A percentile compares a stretch with the other conserved stretches of the same genome.
Evolutionary conservation across 1,140 invertebrate genomes (phyloP).

Genomic region (Pachypsylla venusta): DNA sequence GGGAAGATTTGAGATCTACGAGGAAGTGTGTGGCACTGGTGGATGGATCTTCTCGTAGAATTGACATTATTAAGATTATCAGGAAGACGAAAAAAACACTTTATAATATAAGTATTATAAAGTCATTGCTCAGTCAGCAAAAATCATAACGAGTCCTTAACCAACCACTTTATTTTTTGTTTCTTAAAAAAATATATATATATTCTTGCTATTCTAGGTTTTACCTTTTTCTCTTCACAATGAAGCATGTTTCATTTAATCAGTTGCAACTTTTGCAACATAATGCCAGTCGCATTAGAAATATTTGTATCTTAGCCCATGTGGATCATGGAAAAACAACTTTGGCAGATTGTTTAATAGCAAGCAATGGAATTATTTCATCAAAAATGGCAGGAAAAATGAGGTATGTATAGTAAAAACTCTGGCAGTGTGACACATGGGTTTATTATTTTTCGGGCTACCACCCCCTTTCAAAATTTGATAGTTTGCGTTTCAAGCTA

Average conservation of each 20-base stretch:
- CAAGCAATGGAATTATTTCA: slow-evolving; percentile 93
- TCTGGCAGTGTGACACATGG: too few species aligned
- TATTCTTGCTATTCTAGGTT: background rate
- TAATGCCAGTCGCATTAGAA: slow-evolving; percentile 58
- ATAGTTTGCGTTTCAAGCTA: too few species aligned
- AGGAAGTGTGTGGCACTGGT: too few species aligned
- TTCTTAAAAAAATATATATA: background rate
- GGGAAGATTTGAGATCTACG: too few species aligned
- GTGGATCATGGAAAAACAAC: slow-evolving; percentile 99
- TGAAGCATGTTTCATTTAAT: slow-evolving; percentile 38
- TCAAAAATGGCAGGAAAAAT: slow-evolving; percentile 79
- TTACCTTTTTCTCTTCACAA: slow-evolving; percentile 22
- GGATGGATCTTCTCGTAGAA: too few species aligned
- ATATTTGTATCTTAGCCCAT: slow-evolving; percentile 97
- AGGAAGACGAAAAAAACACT: too few species aligned
- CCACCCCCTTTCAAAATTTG: too few species aligned
- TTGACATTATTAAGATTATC: too few species aligned
- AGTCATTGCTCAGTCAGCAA: too few species aligned
- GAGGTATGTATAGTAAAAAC: too few species aligned
- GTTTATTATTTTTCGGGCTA: too few species aligned
- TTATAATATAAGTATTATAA: too few species aligned
- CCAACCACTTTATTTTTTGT: background rate
- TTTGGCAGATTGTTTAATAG: slow-evolving; percentile 83
- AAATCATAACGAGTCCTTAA: background rate
- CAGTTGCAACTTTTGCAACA: slow-evolving; percentile 51